These are phyloP conservation scores for Nephrotoma appendiculata DNA, from an alignment of 2,888 invertebrate genomes.

Conservation along the genomic window DNA sequence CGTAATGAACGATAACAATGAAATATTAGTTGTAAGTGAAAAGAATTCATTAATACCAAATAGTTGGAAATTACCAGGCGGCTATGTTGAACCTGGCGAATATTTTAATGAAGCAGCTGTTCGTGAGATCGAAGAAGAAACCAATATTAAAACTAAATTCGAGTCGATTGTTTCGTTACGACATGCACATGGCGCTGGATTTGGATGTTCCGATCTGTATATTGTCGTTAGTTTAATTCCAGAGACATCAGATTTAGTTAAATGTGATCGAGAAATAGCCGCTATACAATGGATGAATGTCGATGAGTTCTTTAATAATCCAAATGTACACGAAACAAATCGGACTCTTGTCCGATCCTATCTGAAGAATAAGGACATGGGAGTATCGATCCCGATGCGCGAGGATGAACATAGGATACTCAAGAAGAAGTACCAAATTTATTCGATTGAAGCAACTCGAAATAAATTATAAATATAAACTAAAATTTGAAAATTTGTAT, in stretches of 20 bases:
- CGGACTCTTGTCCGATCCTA: conserved; percentile 50
- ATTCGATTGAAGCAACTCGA: conserved; percentile 20
- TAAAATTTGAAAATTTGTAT: neutral
- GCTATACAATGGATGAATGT: conserved; percentile 73
- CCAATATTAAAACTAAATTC: conserved; percentile 64
- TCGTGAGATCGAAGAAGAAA: conserved; percentile 84
- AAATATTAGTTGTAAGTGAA: conserved; percentile 72
- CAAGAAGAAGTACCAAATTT: conserved; percentile 25
- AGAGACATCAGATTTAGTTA: conserved; percentile 42
- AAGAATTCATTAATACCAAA: conserved; percentile 33
- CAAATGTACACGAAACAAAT: conserved; percentile 58
- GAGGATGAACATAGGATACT: conserved; percentile 31
- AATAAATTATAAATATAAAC: neutral
- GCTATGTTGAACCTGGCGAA: conserved; percentile 83
- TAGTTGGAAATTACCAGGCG: conserved; percentile 84
- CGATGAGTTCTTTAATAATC: conserved; percentile 52
- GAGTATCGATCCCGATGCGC: conserved; percentile 42
- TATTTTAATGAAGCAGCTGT: conserved; percentile 65
- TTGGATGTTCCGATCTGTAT: conserved; percentile 79
- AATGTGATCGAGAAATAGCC: conserved; percentile 62
- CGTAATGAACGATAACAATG: conserved; percentile 60
- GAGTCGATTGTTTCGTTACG: conserved; percentile 60
- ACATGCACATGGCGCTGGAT: conserved; percentile 61
- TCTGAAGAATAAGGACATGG: conserved; percentile 45
- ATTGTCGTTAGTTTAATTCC: conserved; percentile 60